Conservation (phyloP, 2,888 invertebrate genomes). For the Callinectes sapidus region DNA sequence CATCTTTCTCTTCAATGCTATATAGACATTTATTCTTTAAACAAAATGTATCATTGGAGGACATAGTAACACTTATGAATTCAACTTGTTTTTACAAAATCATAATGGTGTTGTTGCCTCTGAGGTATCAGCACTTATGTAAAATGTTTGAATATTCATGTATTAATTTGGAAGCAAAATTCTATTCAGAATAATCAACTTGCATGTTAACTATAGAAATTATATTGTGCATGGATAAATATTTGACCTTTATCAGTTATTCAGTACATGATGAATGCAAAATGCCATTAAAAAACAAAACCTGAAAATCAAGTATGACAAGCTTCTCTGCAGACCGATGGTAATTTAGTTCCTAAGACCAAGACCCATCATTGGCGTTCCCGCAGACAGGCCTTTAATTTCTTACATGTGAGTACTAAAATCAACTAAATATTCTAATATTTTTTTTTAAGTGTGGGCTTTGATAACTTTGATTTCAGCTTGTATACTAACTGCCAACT, state of each 20-base stretch:
- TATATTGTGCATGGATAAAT: neutral
- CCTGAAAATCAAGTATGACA: neutral
- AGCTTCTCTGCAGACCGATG: conserved; percentile 8
- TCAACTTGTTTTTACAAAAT: neutral
- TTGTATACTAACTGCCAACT: neutral
- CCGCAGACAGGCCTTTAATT: conserved; percentile 14
- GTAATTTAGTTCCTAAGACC: conserved; percentile 14
- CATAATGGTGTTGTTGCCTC: neutral
- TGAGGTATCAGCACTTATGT: neutral
- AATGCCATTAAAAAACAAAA: neutral
- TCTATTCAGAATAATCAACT: neutral
- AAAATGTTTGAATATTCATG: neutral
- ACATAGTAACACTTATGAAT: too few species aligned
- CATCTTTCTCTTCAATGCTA: neutral
- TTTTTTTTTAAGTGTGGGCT: neutral
- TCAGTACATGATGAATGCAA: neutral
- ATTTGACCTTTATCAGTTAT: neutral
- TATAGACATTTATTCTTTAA: neutral
- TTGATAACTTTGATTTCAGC: neutral
- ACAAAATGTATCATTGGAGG: too few species aligned
- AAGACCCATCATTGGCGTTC: conserved; percentile 3
- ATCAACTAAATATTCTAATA: neutral
- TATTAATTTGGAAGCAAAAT: neutral
- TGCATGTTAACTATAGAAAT: neutral
- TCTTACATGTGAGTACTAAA: neutral